Evolutionary conservation across 2,888 invertebrate genomes (phyloP).

Genomic region (Acleris emargana): DNA sequence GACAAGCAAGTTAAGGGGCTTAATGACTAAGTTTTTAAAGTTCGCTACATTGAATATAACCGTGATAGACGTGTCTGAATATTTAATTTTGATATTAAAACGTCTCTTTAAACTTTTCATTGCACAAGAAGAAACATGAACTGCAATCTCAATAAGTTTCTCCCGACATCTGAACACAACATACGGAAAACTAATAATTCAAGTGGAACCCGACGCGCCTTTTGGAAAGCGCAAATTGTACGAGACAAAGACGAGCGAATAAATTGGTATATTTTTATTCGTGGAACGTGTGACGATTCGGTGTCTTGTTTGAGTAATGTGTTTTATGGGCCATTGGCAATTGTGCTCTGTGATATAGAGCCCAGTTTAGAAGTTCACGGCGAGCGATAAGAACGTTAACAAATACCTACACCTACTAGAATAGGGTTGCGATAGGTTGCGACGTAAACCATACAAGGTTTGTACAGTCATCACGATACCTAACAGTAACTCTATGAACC

Average conservation of each 20-base stretch:
- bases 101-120: background rate
- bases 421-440: too few relatives aligned
- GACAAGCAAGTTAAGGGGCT: too few relatives aligned
- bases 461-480: too few relatives aligned
- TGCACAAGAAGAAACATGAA: conserved; percentile 28
- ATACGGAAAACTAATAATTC: conserved; percentile 40
- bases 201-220: conserved; percentile 41
- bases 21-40: too few relatives aligned
- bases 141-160: conserved; percentile 37
- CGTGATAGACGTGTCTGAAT: too few relatives aligned
- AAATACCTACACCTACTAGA: too few relatives aligned
- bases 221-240: conserved; percentile 42
- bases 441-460: too few relatives aligned
- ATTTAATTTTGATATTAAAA: too few relatives aligned
- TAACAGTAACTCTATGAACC: too few relatives aligned
- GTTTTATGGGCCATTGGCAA: conserved; percentile 58
- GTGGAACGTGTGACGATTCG: conserved; percentile 52
- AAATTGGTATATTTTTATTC: conserved; percentile 51
- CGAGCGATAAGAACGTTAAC: background rate
- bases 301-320: conserved; percentile 54
- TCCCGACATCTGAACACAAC: conserved; percentile 38
- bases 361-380: conserved; percentile 17
- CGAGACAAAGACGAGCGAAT: conserved; percentile 41
- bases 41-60: too few relatives aligned
- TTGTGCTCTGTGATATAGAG: conserved; percentile 46